A percentile compares a stretch with the other conserved stretches of the same genome.
These are phyloP conservation scores for Drosophila trichaetosa DNA, from an alignment of 2,888 invertebrate genomes.

Conservation along the genomic window DNA sequence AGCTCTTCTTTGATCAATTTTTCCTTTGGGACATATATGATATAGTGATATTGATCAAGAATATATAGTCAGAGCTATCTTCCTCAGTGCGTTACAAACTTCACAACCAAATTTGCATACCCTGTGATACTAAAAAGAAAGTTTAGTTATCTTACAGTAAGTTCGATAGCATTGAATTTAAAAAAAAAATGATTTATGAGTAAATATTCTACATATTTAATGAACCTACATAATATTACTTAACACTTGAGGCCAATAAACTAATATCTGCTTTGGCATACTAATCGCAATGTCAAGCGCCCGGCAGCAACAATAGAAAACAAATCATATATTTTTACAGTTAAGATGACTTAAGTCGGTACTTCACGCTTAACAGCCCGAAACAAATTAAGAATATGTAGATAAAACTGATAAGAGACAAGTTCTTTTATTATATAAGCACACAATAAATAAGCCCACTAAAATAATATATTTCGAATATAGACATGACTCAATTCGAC, in stretches of 20 bases:
- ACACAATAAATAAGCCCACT: background rate
- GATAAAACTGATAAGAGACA: constrained; percentile 12
- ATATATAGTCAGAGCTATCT: background rate
- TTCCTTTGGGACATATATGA: too few species aligned
- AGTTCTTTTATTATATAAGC: background rate
- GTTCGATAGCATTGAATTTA: background rate
- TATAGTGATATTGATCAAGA: background rate
- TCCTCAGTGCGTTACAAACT: background rate
- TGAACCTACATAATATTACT: background rate
- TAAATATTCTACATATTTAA: background rate
- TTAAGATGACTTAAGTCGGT: background rate
- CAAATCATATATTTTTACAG: background rate
- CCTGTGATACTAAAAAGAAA: background rate
- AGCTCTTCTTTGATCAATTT: too few species aligned
- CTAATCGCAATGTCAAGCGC: background rate
- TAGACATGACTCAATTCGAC: background rate
- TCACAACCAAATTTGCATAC: background rate
- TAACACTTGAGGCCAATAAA: background rate
- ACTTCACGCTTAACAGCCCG: background rate
- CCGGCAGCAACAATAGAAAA: background rate
- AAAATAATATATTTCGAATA: background rate
- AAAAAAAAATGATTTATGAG: background rate
- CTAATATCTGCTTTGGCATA: background rate
- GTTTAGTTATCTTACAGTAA: background rate
- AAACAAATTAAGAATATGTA: background rate